Percentiles rank a stretch among this genome's conserved stretches.
These are phyloP conservation scores for Lepisosteus oculatus DNA, from an alignment of 2,113 vertebrate species.

Conservation along the genomic window DNA sequence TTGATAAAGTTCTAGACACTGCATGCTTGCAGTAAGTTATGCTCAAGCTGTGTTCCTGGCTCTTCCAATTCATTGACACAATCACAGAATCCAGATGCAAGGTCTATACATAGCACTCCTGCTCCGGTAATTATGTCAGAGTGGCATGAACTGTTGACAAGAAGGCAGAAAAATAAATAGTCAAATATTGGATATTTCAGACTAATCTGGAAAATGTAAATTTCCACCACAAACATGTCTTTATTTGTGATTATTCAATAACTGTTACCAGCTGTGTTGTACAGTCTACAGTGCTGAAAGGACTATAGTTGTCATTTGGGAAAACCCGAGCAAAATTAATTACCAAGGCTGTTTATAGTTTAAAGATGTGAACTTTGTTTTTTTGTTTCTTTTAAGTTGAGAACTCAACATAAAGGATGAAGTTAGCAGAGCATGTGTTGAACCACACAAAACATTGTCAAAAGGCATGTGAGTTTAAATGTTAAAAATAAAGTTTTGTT, in stretches of 20 bases:
- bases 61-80: too few species aligned
- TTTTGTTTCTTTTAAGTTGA: not conserved
- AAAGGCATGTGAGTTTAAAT: slow-evolving; percentile 17
- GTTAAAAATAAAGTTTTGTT: too few species aligned
- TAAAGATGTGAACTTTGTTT: slow-evolving; percentile 40
- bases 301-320: slow-evolving; percentile 26
- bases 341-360: slow-evolving; percentile 33
- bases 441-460: slow-evolving; percentile 16
- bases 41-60: too few species aligned
- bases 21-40: too few species aligned
- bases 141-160: not conserved
- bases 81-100: too few species aligned
- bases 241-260: slow-evolving; percentile 34
- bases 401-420: slow-evolving; percentile 20
- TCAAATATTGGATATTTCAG: slow-evolving; percentile 11
- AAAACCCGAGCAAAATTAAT: slow-evolving; percentile 31
- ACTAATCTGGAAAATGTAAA: slow-evolving; percentile 44
- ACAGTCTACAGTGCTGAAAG: slow-evolving; percentile 7
- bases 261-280: slow-evolving; percentile 38
- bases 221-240: slow-evolving; percentile 36
- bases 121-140: too few species aligned
- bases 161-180: slow-evolving; percentile 6
- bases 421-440: slow-evolving; percentile 5
- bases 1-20: too few species aligned
- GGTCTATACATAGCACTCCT: too few species aligned